Evolutionary conservation across 2,797 vertebrate species (phyloP), one percentile per base, ranked within the genome.

Genomic region (Sitta carolinensis): DNA sequence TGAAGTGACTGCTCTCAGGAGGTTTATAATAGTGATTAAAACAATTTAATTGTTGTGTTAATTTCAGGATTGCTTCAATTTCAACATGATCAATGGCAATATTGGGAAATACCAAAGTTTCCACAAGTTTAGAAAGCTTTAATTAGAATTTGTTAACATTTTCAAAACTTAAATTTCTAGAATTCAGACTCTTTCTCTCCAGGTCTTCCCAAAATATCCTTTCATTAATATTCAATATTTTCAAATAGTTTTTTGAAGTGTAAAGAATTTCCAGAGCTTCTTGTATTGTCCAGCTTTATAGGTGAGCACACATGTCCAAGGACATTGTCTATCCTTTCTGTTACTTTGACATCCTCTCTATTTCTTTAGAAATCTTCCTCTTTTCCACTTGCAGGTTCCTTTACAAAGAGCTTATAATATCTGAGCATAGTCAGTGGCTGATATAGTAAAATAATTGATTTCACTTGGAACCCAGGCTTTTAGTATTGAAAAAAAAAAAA

Each of bases 41-140:
- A 67, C 81, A 89, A 82, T 94, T 96, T 97, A 98, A 97, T 97
- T 93, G 84, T 96, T 94, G 58, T 5, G 11, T 87, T 94, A 87
- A 86, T 96, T 97, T 96, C 81, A 80, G n/a, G 68, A 95, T 96
- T 93, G 54, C 94, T 97, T 97, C 93, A 97, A 96, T 97, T 96
- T 96, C 95, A 90, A 27, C 3, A 4, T 92, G 94, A 93, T 96
- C 94, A 94, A 93, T 97, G 84, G 72, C 52, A 80, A 75, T 76
- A 63, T 14, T 63, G 74, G 63, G 22, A 78, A 95, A 96, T 83
- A 62, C 50, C 74, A 96, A 97, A 88, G 68, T 96, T 94, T 94
- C 42, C 30, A 51, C 18, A 68, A 88, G 66, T 67, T 10, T 76
- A 87, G 81, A 63, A 89, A 91, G 66, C 52, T 96, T 93, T 61